Conservation (phyloP, 1,140 invertebrate genomes). For the Trichoplusia ni region DNA sequence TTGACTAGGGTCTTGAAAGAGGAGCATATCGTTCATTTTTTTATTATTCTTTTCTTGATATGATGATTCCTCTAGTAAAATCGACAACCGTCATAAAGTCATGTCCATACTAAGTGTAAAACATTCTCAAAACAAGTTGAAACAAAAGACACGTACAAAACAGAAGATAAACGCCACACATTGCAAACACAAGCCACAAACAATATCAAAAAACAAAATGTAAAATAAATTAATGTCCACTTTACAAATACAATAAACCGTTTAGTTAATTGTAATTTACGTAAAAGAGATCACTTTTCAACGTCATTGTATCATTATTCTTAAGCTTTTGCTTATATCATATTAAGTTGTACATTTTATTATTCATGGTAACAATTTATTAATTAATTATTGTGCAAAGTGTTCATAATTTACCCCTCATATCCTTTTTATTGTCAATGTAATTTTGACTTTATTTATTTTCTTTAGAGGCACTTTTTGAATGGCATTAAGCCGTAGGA, state of each 20-base stretch:
- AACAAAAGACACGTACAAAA: too few relatives aligned
- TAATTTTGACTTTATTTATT: neutral
- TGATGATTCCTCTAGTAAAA: too few relatives aligned
- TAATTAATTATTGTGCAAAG: conserved; percentile 29
- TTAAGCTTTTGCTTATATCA: conserved; percentile 13
- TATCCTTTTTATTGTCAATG: neutral
- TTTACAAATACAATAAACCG: neutral
- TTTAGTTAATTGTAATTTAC: neutral
- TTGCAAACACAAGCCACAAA: too few relatives aligned
- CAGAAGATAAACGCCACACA: too few relatives aligned
- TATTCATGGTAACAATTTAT: conserved; percentile 24
- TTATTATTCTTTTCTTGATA: too few relatives aligned
- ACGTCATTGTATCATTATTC: conserved; percentile 5
- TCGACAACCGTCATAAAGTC: too few relatives aligned
- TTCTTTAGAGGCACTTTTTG: neutral
- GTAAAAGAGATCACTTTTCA: conserved; percentile 7
- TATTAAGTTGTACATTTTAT: conserved; percentile 25
- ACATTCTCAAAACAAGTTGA: too few relatives aligned
- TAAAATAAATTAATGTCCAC: too few relatives aligned
- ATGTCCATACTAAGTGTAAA: too few relatives aligned
- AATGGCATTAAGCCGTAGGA: neutral
- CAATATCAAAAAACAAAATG: too few relatives aligned
- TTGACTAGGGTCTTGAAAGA: too few relatives aligned
- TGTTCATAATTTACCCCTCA: conserved; percentile 10
- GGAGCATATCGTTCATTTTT: too few relatives aligned